Percentiles rank a stretch among this genome's conserved stretches.
These are phyloP conservation scores for Sciaenops ocellatus DNA, from an alignment of 2,797 vertebrate genomes.

Conservation along the genomic window DNA sequence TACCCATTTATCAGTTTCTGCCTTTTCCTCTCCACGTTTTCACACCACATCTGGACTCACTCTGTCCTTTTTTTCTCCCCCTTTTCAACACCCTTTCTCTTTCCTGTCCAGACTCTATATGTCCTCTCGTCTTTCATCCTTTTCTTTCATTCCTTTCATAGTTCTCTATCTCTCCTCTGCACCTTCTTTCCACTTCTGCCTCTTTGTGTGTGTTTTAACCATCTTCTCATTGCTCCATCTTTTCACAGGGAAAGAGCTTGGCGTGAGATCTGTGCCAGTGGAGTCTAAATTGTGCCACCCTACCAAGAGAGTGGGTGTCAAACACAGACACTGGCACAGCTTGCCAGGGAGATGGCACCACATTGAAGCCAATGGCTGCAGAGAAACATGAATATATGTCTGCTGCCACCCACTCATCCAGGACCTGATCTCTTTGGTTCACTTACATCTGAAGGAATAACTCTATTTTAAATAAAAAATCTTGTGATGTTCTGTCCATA, in stretches of 20 bases:
- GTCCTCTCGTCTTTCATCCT: slow-evolving; percentile 56
- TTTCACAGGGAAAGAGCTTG: slow-evolving; percentile 67
- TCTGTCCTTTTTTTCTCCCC: slow-evolving; percentile 33
- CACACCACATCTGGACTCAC: slow-evolving; percentile 76
- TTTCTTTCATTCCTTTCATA: slow-evolving; percentile 58
- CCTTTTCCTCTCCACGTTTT: slow-evolving; percentile 68
- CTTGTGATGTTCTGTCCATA: slow-evolving; percentile 3
- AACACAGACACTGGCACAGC: slow-evolving; percentile 73
- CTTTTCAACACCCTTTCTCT: slow-evolving; percentile 57
- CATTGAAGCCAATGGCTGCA: slow-evolving; percentile 72
- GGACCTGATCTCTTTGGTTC: slow-evolving; percentile 57
- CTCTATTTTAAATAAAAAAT: slow-evolving; percentile 36
- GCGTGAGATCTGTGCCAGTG: slow-evolving; percentile 67
- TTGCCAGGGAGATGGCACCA: slow-evolving; percentile 75
- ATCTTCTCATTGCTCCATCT: slow-evolving; percentile 56
- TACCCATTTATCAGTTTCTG: slow-evolving; percentile 72
- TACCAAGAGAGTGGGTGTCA: slow-evolving; percentile 80
- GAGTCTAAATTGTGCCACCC: slow-evolving; percentile 70
- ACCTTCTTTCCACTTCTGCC: slow-evolving; percentile 65
- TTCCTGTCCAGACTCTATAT: slow-evolving; percentile 63
- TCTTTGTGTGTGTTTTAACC: slow-evolving; percentile 66
- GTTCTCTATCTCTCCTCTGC: slow-evolving; percentile 64
- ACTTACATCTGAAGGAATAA: slow-evolving; percentile 37
- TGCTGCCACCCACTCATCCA: slow-evolving; percentile 66
- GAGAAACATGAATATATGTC: slow-evolving; percentile 74